Base-by-base conservation (phyloP, 2,113 vertebrate genomes). In the Chunga burmeisteri region DNA sequence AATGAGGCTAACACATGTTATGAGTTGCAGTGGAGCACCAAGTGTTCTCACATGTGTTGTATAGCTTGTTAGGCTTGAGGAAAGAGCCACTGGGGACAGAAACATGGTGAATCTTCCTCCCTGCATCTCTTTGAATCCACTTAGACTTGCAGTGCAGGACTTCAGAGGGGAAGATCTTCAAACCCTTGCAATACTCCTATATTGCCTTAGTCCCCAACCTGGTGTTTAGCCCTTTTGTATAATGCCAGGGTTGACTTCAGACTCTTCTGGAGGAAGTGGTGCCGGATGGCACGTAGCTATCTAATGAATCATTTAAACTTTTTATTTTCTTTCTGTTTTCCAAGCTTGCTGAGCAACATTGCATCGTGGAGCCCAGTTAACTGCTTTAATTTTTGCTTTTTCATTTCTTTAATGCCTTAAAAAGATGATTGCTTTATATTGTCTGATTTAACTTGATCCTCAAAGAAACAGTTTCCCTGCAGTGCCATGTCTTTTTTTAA, bases 31-130 rank as follows among this genome's bases (percentile, higher is more conserved):
- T 36, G 36, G 47, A 67, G 26, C 73, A 71, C 36, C 7, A 11
- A 6, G 13, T 5, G 23, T 52, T 42, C 66, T 90, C 34, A 17
- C 16, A 4, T 6, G 16, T 47, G 34, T 70, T 0, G 0, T n/a
- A 3, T 53, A 55, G 46, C 42, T 81, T 84, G 8, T 92, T 65
- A 72, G 84, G 30, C 71, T 72, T 27, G 34, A 94, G 71, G 23
- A 44, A 92, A 47, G 70, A 88, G 71, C 34, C 26, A 8, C 46
- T 16, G 29, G 49, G 58, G 44, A 52, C 59, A 65, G 18, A 56
- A 46, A 58, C 18, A 20, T 2, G 29, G 25, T 46, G 62, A 59
- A 18, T 82, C 53, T 85, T 81, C 25, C 6, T 86, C 44, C 14
- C 26, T 21, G 6, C 11, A 13, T 42, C 27, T 67, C 42, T 93